These are phyloP conservation scores for Mobula birostris DNA, from an alignment of 2,113 vertebrate species.

Conservation along the genomic window DNA sequence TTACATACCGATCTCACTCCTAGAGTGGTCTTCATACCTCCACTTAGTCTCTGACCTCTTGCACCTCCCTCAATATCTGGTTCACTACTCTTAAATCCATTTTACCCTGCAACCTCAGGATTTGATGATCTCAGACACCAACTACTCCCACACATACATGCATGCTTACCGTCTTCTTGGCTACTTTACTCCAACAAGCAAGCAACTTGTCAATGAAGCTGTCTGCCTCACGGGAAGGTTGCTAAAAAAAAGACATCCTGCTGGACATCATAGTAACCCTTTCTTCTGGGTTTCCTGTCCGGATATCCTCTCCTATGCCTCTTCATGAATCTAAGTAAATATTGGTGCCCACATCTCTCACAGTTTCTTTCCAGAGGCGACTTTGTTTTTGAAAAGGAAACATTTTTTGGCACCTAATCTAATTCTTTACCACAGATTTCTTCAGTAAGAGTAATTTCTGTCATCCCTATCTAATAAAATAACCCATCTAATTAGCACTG, in stretches of 20 bases:
- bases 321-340: neutral
- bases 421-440: neutral
- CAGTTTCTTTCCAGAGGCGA: neutral
- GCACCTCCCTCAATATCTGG: too few species aligned
- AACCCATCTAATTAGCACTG: neutral
- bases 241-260: neutral
- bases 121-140: neutral
- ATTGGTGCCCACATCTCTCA: constrained; percentile 5
- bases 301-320: neutral
- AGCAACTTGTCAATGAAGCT: neutral
- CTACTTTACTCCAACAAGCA: neutral
- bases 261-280: neutral
- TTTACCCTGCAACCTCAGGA: neutral
- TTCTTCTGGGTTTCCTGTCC: constrained; percentile 16
- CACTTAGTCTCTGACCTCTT: neutral
- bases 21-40: neutral
- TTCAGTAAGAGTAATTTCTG: neutral
- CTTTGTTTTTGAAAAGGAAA: neutral
- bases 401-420: neutral
- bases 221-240: neutral
- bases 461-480: constrained; percentile 1
- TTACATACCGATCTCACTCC: neutral
- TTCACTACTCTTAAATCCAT: neutral
- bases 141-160: neutral
- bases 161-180: neutral